Base-by-base conservation (phyloP, 1,140 invertebrate species). In the Planococcus citri region DNA sequence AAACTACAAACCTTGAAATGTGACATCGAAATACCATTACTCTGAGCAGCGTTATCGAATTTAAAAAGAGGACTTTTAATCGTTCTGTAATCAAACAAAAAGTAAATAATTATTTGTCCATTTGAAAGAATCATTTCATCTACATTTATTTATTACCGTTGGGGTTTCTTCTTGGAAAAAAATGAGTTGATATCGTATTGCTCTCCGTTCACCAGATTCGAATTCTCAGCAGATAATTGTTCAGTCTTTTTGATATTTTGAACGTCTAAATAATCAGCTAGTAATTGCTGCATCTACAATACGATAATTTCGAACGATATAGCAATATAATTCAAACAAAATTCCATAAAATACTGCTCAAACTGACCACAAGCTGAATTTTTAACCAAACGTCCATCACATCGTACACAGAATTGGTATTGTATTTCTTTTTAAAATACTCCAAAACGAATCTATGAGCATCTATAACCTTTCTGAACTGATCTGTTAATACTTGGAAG, bases 131-230 rank as follows among this genome's bases (percentile, higher is more conserved):
- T 17, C 10, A 51, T 25, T 25, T n/a, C n/a, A n/a, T n/a, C n/a
- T n/a, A n/a, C n/a, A n/a, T n/a, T n/a, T 9, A 20, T 20, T 60
- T 20, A 60, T 22, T 25, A 64, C 60, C 60, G 20, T 64, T 64
- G 60, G 3, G 21, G 60, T 25, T 64, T 64, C 25, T 64, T 64
- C 17, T 27, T 64, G 22, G 60, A 17, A 21, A 64, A 64, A 64
- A 64, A 64, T 1, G 60, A 64, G 20, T 27, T 64, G 10, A 64
- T 64, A 64, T 64, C 60, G 22, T 64, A 64, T 27, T 64, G 60
- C 25, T 64, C 60, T 4, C 60, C 60, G 24, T 24, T 64, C 1
- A 12, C 22, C 10, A 17, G 3, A 64, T 24, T 64, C 10, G 60
- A 24, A 64, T 25, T 64, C 17, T 64, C 60, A 64, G 12, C 17